Conservation (phyloP, 2,113 vertebrate genomes). For the Hyperoodon ampullatus region DNA sequence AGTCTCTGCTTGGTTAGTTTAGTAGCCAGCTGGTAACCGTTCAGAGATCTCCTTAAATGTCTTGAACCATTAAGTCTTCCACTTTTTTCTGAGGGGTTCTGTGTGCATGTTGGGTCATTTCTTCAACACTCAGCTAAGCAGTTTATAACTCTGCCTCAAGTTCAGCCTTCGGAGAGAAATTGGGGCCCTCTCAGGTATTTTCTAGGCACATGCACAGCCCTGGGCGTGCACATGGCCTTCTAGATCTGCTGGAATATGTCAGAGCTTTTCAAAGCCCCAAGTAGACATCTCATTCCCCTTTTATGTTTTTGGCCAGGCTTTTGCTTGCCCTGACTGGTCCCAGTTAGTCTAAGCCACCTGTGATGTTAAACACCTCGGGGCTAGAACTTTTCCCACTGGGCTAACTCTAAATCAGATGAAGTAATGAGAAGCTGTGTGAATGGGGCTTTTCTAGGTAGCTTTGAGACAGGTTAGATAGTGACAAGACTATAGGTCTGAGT, state of each 20-base stretch:
- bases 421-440: background rate
- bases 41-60: background rate
- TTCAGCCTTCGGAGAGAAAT: background rate
- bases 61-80: background rate
- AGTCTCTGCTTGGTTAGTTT: background rate
- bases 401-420: background rate
- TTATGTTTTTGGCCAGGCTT: background rate
- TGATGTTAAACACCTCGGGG: background rate
- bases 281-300: background rate
- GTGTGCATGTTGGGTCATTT: background rate
- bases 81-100: background rate
- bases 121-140: background rate
- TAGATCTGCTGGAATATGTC: background rate
- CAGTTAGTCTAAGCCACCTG: background rate
- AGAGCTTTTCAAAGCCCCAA: slow-evolving; percentile 2
- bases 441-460: background rate
- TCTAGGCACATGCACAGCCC: background rate
- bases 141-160: background rate
- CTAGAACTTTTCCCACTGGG: background rate
- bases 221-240: background rate
- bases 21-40: background rate
- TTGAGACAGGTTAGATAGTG: background rate
- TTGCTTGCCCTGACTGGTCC: background rate
- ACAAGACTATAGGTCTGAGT: background rate
- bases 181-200: background rate